Base-by-base conservation (phyloP, 2,113 vertebrate genomes). In the Fulmarus glacialis region DNA sequence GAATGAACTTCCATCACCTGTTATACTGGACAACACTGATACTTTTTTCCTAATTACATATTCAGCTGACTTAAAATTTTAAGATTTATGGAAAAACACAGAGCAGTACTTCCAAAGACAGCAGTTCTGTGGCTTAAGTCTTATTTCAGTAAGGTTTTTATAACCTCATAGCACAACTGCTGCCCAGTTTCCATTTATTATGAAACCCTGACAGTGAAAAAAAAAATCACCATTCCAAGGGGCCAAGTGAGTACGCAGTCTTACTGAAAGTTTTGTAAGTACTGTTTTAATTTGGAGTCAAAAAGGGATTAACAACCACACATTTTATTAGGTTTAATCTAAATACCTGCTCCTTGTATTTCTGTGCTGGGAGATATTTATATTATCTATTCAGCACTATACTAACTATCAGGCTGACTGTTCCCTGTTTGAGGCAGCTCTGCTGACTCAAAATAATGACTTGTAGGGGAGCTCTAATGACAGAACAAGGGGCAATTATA, bases 401-500 rank as follows among this genome's bases (percentile, higher is more conserved):
- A 88, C 60, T 95, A 97, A 93, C 95, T 89, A 96, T 97, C 93
- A 95, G 89, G 90, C 96, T 97, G 97, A 97, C 98, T 96, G 90
- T 71, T 98, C 97, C 98, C 97, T 90, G 95, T n/a, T n/a, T n/a
- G n/a, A n/a, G n/a, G n/a, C 85, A 98, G 98, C 97, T 98, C 94
- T 96, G 97, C 97, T 96, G 98, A 98, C 97, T 98, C 97, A 96
- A 98, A 98, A 98, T 98, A 98, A 98, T 98, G 98, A 97, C 97
- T 98, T 98, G 96, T 88, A 97, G 94, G 96, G 95, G 97, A 97
- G 93, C 85, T 97, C 95, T 98, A 98, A 98, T 95, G 97, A 98
- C 96, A 97, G 97, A 98, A 98, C 98, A 98, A 98, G 98, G 98
- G 98, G 92, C 98, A 98, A 98, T 99, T 98, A 98, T 34, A 98